Evolutionary conservation across 2,888 invertebrate genomes (phyloP).

Genomic region (Protodeltote pygarga): DNA sequence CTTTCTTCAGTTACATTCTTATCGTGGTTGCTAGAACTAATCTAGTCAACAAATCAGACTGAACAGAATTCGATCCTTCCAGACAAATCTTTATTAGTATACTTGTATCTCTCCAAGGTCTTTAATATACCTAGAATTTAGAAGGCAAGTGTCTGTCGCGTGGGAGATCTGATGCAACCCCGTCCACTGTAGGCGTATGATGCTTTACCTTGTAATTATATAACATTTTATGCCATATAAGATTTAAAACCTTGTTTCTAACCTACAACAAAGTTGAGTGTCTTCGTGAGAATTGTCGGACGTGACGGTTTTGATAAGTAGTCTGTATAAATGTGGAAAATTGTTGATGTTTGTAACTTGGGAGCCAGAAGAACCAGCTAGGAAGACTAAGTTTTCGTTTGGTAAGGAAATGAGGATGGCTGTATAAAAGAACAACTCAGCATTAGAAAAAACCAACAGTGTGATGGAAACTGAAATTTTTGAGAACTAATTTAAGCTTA

Average conservation of each 20-base stretch:
- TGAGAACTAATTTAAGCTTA: background rate
- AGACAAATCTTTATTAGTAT: slow-evolving; percentile 3
- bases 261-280: slow-evolving; percentile 25
- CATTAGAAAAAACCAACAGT: no score
- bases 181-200: slow-evolving; percentile 32
- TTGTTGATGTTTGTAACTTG: slow-evolving; percentile 15
- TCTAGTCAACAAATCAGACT: background rate
- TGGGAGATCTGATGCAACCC: slow-evolving; percentile 49
- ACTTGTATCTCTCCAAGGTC: slow-evolving; percentile 36
- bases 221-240: slow-evolving; percentile 51
- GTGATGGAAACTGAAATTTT: background rate
- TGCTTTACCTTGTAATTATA: slow-evolving; percentile 52
- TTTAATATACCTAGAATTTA: slow-evolving; percentile 17
- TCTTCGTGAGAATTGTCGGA: slow-evolving; percentile 35
- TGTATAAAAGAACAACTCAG: no score
- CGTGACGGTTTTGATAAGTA: slow-evolving; percentile 34
- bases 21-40: no score
- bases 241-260: slow-evolving; percentile 39
- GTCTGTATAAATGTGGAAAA: slow-evolving; percentile 7
- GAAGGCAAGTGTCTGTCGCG: slow-evolving; percentile 34
- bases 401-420: no score
- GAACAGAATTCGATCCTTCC: background rate
- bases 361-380: no score
- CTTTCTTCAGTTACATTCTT: no score
- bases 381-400: no score